Evolutionary conservation across 2,888 invertebrate genomes (phyloP), one percentile per base, ranked within the genome.

Genomic region (Apotomis betuletana): DNA sequence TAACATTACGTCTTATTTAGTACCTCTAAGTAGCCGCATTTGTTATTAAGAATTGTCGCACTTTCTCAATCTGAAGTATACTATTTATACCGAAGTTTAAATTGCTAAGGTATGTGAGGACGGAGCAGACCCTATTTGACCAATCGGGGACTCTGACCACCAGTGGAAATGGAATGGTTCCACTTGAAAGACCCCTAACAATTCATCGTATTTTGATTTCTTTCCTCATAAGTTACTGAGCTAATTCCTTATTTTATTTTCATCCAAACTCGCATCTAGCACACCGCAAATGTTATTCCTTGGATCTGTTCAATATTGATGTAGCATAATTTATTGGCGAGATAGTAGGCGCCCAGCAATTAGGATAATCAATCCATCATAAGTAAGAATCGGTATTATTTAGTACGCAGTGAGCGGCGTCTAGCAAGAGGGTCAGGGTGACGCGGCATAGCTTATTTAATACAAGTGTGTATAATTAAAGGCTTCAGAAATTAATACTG

Each of bases 291-390:
- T 57, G 8, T 46, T 27, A 65, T 27, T 44, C 27, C 55, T 57
- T 52, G 58, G 9, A 67, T 68, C 72, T 58, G 62, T 46, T 72
- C 57, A 63, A 51, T 68, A 72, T 72, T 72, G 62, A 72, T 72
- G 59, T 63, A 72, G 72, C 63, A 72, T 72, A 72, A 72, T 72
- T 80, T 78, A 73, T 69, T 74, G 73, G 76, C 77, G 77, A 76
- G 78, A 79, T 80, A 80, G 77, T 77, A 81, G 81, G 81, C 80
- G 81, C 81, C 80, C 76, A 27, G 81, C 84, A 85, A 85, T 86
- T 85, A 86, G 81, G 78, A 74, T 79, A 80, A 83, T 83, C 84
- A 82, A 86, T 85, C 83, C 79, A 84, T 86, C 86, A 85, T 83
- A 84, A 84, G 83, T 76, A 67, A 59, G 67, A 65, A 65, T 65